Conservation (phyloP, 1,140 invertebrate species). For the Helicoverpa armigera region DNA sequence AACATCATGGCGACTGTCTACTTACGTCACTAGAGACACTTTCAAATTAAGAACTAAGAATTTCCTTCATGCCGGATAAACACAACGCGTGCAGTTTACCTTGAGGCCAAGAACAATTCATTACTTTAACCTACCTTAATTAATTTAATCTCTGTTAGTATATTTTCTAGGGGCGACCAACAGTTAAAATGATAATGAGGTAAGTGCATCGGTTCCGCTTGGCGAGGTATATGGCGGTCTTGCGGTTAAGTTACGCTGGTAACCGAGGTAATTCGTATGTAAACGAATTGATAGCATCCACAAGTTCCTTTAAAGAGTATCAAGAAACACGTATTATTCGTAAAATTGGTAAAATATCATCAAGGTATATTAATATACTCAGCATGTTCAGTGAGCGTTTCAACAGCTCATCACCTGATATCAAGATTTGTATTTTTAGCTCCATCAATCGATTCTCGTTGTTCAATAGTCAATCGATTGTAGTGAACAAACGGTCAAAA, state of each 20-base stretch:
- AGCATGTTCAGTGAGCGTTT: too few species aligned
- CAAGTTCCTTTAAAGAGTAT: neutral
- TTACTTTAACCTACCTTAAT: neutral
- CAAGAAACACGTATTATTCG: neutral
- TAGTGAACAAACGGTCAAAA: neutral
- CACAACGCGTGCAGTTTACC: constrained; percentile 7
- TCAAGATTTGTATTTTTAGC: neutral
- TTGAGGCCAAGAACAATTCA: constrained; percentile 8
- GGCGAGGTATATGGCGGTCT: constrained; percentile 1
- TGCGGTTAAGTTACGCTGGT: neutral
- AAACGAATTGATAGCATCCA: neutral
- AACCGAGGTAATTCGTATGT: constrained; percentile 21
- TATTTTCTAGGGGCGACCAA: neutral
- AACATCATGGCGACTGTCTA: constrained; percentile 25
- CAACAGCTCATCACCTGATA: too few species aligned
- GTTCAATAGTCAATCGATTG: neutral
- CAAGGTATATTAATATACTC: too few species aligned
- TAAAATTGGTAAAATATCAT: too few species aligned
- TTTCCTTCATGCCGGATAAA: constrained; percentile 27
- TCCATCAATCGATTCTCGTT: neutral
- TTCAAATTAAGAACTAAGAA: constrained; percentile 35
- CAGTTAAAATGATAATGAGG: constrained; percentile 26
- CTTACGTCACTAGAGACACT: constrained; percentile 29
- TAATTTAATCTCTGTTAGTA: constrained; percentile 1
- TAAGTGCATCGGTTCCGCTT: constrained; percentile 18